Conservation (phyloP, 2,797 vertebrate genomes). For the Rhinogobio ventralis region DNA sequence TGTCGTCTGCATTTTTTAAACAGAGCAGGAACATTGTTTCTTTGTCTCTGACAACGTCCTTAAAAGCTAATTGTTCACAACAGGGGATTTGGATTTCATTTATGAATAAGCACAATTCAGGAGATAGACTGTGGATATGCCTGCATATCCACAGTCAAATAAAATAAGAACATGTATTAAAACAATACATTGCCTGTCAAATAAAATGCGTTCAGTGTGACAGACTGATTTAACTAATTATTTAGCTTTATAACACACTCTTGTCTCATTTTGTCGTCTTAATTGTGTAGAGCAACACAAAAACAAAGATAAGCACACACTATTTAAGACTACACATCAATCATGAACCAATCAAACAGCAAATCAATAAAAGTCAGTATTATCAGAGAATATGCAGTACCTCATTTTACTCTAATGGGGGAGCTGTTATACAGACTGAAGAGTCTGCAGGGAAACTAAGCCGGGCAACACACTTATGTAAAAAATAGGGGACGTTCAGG, state of each 20-base stretch:
- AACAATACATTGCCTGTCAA: slow-evolving; percentile 39
- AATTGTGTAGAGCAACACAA: slow-evolving; percentile 15
- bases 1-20: slow-evolving; percentile 17
- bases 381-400: slow-evolving; percentile 59
- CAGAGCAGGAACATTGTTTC: not conserved
- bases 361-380: slow-evolving; percentile 6
- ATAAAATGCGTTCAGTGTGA: not conserved
- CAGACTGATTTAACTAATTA: slow-evolving; percentile 19
- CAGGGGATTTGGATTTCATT: slow-evolving; percentile 27
- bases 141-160: slow-evolving; percentile 17
- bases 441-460: slow-evolving; percentile 13
- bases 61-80: slow-evolving; percentile 39
- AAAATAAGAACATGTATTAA: slow-evolving; percentile 29
- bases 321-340: slow-evolving; percentile 28
- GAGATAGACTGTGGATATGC: slow-evolving; percentile 21
- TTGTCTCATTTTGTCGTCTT: slow-evolving; percentile 8
- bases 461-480: slow-evolving; percentile 15
- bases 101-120: slow-evolving; percentile 9
- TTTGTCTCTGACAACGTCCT: slow-evolving; percentile 32
- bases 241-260: slow-evolving; percentile 23
- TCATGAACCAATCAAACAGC: slow-evolving; percentile 30
- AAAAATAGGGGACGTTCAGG: slow-evolving; percentile 41
- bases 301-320: slow-evolving; percentile 12
- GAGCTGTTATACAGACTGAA: slow-evolving; percentile 78
- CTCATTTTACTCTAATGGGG: slow-evolving; percentile 69